Conservation (phyloP, 2,113 vertebrate species). For the Harpagus bidentatus region DNA sequence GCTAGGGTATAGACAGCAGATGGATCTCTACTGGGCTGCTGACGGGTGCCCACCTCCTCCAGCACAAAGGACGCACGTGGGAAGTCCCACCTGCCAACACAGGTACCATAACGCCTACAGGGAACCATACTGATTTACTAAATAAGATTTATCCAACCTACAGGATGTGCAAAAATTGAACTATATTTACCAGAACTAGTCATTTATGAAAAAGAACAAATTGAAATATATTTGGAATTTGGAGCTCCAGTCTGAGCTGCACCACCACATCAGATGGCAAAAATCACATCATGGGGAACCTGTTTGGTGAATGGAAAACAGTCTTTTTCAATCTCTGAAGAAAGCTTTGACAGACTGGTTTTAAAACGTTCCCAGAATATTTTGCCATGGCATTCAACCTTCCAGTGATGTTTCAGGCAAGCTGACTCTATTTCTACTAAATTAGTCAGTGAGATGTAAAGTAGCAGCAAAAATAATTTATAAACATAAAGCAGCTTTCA, state of each 20-base stretch:
- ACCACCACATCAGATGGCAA: conserved; percentile 1
- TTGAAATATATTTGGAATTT: not conserved
- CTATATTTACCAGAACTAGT: conserved; percentile 7
- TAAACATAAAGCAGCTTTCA: conserved; percentile 14
- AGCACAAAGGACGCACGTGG: not conserved
- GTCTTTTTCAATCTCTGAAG: not conserved
- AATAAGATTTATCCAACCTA: not conserved
- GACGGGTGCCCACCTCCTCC: fast-evolving
- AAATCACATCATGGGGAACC: not conserved
- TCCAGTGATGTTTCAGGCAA: not conserved
- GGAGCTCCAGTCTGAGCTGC: not conserved
- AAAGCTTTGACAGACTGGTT: not conserved
- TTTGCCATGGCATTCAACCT: not conserved
- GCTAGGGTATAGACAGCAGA: not conserved
- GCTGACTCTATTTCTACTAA: not conserved
- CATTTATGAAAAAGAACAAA: conserved; percentile 6
- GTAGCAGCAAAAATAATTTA: not conserved
- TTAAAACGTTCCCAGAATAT: not conserved
- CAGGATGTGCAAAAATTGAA: not conserved
- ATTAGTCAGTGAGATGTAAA: not conserved
- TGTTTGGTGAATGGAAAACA: not conserved
- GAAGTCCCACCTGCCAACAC: conserved; percentile 7
- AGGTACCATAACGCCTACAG: not conserved
- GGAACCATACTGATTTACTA: not conserved
- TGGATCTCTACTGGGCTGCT: not conserved